Evolutionary conservation across 1,140 invertebrate species (phyloP).

Genomic region (Calycopis cecrops): DNA sequence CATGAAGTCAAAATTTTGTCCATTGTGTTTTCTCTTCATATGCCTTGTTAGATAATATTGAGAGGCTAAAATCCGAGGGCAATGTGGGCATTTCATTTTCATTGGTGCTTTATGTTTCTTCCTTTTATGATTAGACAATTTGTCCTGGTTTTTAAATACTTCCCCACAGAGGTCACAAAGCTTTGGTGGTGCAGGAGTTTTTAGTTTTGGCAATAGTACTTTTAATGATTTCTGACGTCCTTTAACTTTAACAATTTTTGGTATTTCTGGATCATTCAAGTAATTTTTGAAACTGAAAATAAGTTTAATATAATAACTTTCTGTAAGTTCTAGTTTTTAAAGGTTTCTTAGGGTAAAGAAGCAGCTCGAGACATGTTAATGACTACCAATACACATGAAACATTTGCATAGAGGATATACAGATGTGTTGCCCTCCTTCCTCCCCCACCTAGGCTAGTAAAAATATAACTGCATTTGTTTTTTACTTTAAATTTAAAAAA

Average conservation of each 20-base stretch:
- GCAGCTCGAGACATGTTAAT: too few relatives aligned
- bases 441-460: too few relatives aligned
- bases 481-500: too few relatives aligned
- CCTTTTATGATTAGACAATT: slow-evolving; percentile 41
- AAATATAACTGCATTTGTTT: too few relatives aligned
- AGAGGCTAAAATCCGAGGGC: slow-evolving; percentile 47
- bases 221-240: slow-evolving; percentile 28
- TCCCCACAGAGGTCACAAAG: slow-evolving; percentile 60
- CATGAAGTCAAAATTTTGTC: slow-evolving; percentile 45
- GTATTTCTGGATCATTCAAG: slow-evolving; percentile 7
- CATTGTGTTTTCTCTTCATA: slow-evolving; percentile 55
- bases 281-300: slow-evolving; percentile 31
- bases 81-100: slow-evolving; percentile 44
- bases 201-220: slow-evolving; percentile 36
- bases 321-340: too few relatives aligned
- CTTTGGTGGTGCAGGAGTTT: slow-evolving; percentile 33
- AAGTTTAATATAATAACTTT: slow-evolving; percentile 13
- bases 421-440: too few relatives aligned
- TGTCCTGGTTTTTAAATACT: slow-evolving; percentile 46
- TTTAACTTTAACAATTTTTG: slow-evolving; percentile 11
- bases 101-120: slow-evolving; percentile 41
- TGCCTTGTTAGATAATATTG: slow-evolving; percentile 60
- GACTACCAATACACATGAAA: too few relatives aligned
- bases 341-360: too few relatives aligned
- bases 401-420: too few relatives aligned